Evolutionary conservation across 2,888 invertebrate species (phyloP), one percentile per base, ranked within the genome.

Genomic region (Asteroscopus sphinx): DNA sequence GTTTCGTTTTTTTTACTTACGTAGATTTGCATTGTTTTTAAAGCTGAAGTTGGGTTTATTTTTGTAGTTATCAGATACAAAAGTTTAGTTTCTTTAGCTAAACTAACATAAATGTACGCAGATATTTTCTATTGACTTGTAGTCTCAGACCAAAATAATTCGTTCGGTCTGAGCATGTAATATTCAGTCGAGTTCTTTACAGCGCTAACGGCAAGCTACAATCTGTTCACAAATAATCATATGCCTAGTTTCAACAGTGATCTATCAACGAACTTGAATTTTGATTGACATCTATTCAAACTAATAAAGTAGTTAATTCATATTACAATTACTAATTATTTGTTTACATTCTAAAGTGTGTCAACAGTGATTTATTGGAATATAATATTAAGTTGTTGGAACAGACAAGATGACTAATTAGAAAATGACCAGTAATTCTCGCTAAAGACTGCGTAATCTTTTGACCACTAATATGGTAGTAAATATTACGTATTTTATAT

Each of bases 381-480:
- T 39, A 52, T 55, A 55, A 52, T 49, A 52, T 40, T 39, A 45
- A 56, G 60, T 75, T 49, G 28, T 11, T 48, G 68, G 68, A 72
- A 77, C 17, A 44, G 26, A 42, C 11, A 16, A 17, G 15, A 66
- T 80, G 81, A 80, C 57, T 76, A 67, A 81, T 58, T 57, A 66
- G 62, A 66, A 67, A 63, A 65, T 56, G 61, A 41, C 51, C 45
- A 49, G 37, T 60, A 48, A 53, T 72, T 72, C 46, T 8, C 41
- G 56, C 32, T 66, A 47, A 71, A 39, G 25, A 16, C 44, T 55
- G 57, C 44, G 55, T 72, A 47, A 58, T 54, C 36, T 28, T 45
- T 56, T 15, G 25, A 26, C 28, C 11, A 39, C 12, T 37, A 36
- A 16, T 35, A 40, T 13, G 47, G 6, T 30, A 49, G 41, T 44